Conservation (phyloP, 2,113 vertebrate species). For the Apteryx owenii region DNA sequence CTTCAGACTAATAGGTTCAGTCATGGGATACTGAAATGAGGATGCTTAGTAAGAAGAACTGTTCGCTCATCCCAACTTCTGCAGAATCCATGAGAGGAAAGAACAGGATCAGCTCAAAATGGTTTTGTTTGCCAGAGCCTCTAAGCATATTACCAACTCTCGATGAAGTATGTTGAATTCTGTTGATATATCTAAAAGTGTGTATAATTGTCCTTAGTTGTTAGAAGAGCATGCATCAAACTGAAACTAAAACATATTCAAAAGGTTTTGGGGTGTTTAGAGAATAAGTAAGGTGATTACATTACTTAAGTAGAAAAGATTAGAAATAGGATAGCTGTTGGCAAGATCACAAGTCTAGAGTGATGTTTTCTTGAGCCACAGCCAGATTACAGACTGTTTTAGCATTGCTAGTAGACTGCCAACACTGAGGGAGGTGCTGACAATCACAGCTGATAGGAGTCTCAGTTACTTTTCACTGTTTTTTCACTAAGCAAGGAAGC, state of each 20-base stretch:
- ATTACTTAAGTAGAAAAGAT: conserved; percentile 7
- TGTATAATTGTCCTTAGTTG: neutral
- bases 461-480: conserved; percentile 27
- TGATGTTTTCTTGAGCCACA: conserved; percentile 38
- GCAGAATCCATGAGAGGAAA: neutral
- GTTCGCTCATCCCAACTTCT: neutral
- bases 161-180: neutral
- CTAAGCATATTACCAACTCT: neutral
- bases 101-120: neutral
- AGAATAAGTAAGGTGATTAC: neutral
- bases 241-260: neutral
- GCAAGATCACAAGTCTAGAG: neutral
- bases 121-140: neutral
- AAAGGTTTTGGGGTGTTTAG: neutral
- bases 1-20: neutral
- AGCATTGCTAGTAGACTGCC: conserved; percentile 34
- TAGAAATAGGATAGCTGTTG: neutral
- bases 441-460: conserved; percentile 54
- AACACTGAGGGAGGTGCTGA: conserved; percentile 53
- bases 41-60: neutral
- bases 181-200: neutral
- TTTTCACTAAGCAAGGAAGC: conserved; percentile 17
- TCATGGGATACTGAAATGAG: neutral
- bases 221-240: neutral
- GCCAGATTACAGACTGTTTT: conserved; percentile 37